phyloP scores from a whole-genome alignment of 35 echinoderm and acorn worm genomes.

The Stichopus chloronotus region DNA sequence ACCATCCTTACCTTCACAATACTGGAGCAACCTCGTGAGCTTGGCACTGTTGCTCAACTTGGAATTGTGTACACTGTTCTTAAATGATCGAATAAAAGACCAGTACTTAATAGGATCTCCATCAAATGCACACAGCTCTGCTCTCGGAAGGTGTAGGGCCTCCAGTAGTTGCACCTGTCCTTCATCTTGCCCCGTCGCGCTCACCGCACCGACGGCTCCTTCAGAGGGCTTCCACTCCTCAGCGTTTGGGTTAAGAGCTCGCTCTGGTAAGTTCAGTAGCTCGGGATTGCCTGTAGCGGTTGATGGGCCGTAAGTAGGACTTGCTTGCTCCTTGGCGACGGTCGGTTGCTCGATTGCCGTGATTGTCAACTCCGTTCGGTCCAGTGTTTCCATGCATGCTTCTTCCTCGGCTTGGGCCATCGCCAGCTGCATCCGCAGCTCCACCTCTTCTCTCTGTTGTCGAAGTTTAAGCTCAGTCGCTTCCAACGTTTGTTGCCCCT shows the following conservation, averaged over 20 bases:
- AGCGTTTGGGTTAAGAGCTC: neutral
- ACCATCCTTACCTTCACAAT: constrained; percentile 60
- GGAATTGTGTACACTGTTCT: constrained; percentile 58
- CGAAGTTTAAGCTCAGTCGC: constrained; percentile 15
- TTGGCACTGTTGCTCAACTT: constrained; percentile 53
- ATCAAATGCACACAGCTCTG: constrained; percentile 58
- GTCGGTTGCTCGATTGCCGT: neutral
- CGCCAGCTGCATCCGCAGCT: neutral
- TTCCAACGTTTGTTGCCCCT: neutral
- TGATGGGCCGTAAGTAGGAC: too few species aligned
- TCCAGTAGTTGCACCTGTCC: constrained; percentile 40
- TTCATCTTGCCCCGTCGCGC: neutral
- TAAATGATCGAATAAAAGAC: constrained; percentile 56
- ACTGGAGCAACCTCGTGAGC: constrained; percentile 59
- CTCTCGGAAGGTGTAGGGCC: constrained; percentile 56
- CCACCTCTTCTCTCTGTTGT: constrained; percentile 29
- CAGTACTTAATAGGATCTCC: constrained; percentile 68
- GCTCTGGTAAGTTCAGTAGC: too few species aligned
- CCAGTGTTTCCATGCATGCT: neutral
- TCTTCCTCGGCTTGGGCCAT: constrained; percentile 7
- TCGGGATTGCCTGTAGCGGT: too few species aligned
- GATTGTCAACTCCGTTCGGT: neutral
- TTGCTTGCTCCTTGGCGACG: neutral
- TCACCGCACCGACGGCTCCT: too few species aligned
- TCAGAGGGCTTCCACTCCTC: neutral